phyloP scores from a whole-genome alignment of 2,797 vertebrate genomes.

The Enteromius mattozi region DNA sequence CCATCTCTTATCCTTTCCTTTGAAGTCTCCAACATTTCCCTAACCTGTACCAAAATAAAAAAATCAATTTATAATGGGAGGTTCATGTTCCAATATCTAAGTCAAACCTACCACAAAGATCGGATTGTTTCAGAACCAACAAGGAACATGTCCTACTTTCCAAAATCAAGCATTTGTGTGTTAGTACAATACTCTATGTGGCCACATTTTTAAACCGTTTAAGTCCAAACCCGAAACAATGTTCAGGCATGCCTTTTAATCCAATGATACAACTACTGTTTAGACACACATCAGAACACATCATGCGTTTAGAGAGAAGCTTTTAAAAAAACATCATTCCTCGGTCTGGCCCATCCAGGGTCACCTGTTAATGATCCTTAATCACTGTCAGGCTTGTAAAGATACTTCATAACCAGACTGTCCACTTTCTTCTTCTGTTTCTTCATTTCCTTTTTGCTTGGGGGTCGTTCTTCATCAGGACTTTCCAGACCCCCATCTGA shows the following conservation, averaged over 20 bases:
- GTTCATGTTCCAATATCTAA: background rate
- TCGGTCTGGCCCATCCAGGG: constrained; percentile 38
- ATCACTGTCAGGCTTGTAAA: constrained; percentile 95
- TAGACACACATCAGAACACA: constrained; percentile 25
- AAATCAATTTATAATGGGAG: background rate
- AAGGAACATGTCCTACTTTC: background rate
- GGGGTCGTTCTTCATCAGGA: constrained; percentile 53
- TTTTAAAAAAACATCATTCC: background rate
- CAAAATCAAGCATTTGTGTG: background rate
- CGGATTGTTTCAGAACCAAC: constrained; percentile 2
- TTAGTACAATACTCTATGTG: constrained; percentile 4
- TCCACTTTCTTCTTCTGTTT: constrained; percentile 90
- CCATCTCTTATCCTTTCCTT: background rate
- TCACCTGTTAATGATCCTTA: constrained; percentile 81
- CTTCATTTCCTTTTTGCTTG: constrained; percentile 84
- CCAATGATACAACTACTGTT: background rate
- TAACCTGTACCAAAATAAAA: background rate
- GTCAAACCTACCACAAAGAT: background rate
- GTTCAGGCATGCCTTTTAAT: constrained; percentile 28
- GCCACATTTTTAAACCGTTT: background rate
- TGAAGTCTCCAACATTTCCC: background rate
- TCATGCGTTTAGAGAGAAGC: constrained; percentile 38
- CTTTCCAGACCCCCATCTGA: constrained; percentile 63
- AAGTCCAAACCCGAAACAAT: background rate
- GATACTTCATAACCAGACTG: constrained; percentile 95